These are phyloP conservation scores for Syngnathus typhle DNA, from an alignment of 2,113 vertebrate genomes.

Conservation along the genomic window DNA sequence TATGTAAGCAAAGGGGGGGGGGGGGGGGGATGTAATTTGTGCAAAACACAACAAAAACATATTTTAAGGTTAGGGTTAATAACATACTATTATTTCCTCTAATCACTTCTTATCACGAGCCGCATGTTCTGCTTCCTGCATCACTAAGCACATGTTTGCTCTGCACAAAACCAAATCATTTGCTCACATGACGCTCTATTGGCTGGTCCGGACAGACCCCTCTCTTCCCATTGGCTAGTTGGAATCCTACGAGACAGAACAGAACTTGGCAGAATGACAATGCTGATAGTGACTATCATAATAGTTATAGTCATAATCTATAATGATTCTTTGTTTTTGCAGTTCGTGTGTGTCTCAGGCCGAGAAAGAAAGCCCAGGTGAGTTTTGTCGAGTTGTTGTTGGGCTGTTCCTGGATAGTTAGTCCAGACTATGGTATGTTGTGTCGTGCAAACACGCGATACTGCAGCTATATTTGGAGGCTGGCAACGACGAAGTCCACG, in stretches of 20 bases:
- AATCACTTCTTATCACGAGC: background rate
- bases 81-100: background rate
- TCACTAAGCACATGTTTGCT: background rate
- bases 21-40: background rate
- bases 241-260: background rate
- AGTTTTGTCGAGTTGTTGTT: constrained; percentile 6
- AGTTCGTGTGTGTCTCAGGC: constrained; percentile 81
- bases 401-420: background rate
- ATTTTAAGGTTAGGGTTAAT: too few species aligned
- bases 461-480: constrained; percentile 29
- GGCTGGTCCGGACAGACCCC: constrained; percentile 45
- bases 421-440: background rate
- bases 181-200: constrained; percentile 34
- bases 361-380: constrained; percentile 79
- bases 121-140: background rate
- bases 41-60: background rate
- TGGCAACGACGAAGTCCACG: background rate
- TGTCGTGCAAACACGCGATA: background rate
- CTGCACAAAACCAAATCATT: background rate
- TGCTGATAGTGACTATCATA: background rate
- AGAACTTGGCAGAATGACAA: background rate
- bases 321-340: constrained; percentile 18
- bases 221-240: constrained; percentile 55
- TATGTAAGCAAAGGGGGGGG: background rate
- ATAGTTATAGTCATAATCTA: background rate